These are phyloP conservation scores for Papilio dardanus DNA, from an alignment of 1,140 invertebrate genomes.

Conservation along the genomic window DNA sequence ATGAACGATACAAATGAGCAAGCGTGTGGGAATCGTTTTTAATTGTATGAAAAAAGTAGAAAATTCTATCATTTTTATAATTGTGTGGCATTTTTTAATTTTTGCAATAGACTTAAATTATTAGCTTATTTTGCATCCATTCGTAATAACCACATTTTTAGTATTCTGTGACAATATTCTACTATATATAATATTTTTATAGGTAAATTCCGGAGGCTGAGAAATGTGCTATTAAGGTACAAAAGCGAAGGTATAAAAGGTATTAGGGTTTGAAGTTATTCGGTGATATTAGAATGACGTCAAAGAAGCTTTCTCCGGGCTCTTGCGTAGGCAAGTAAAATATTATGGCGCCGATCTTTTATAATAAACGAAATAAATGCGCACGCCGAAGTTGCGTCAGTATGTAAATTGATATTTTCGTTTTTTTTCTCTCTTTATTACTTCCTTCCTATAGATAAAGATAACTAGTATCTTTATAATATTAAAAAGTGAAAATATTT, in stretches of 20 bases:
- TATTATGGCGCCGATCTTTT: conserved; percentile 18
- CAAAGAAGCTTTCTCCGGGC: conserved; percentile 13
- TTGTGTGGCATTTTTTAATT: no score
- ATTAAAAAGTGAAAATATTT: not conserved
- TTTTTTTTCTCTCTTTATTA: conserved; percentile 19
- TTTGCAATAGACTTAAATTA: no score
- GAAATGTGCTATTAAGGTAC: not conserved
- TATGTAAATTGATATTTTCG: not conserved
- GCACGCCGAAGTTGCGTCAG: not conserved
- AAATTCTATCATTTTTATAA: no score
- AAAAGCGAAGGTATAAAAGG: not conserved
- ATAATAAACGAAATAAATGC: conserved; percentile 16
- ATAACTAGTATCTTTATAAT: not conserved
- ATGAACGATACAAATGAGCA: no score
- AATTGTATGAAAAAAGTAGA: no score
- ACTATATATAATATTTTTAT: not conserved
- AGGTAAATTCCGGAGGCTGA: not conserved
- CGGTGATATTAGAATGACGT: conserved; percentile 3
- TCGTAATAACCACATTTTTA: no score
- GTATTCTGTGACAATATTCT: not conserved
- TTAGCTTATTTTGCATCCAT: no score
- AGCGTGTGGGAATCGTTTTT: no score
- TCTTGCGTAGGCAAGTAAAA: conserved; percentile 20
- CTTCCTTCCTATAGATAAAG: not conserved
- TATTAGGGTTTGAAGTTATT: conserved; percentile 1